Percentiles rank a stretch among this genome's conserved stretches.
Evolutionary conservation across 1,140 invertebrate species (phyloP).

Genomic region (Lasioglossum baleicum): DNA sequence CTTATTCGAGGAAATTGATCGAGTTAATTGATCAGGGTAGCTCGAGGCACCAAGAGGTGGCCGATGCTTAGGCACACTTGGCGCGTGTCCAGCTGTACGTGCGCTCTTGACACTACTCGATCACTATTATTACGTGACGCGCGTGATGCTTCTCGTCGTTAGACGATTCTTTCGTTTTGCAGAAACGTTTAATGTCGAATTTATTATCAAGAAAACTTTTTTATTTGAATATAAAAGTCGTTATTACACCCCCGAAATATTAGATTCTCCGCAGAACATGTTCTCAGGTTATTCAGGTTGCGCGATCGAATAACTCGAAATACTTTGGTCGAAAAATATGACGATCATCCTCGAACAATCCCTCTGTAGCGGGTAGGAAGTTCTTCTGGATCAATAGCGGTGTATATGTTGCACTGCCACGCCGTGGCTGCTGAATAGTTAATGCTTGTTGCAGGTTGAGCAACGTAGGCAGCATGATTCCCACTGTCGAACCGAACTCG

Average conservation of each 20-base stretch:
- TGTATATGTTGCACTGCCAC: slow-evolving; percentile 22
- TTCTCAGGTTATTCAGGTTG: not conserved
- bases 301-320: not conserved
- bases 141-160: no score
- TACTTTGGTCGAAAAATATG: not conserved
- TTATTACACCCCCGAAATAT: no score
- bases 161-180: no score
- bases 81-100: slow-evolving; percentile 7
- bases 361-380: not conserved
- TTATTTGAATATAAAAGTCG: no score
- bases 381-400: slow-evolving; percentile 31
- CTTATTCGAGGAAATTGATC: slow-evolving; percentile 1
- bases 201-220: no score
- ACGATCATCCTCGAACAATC: not conserved
- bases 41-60: not conserved
- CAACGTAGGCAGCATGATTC: not conserved
- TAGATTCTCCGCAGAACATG: no score
- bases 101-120: not conserved
- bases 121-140: no score
- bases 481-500: no score
- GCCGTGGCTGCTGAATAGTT: slow-evolving; percentile 29
- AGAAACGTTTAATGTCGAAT: no score
- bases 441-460: not conserved
- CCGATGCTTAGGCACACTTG: not conserved
- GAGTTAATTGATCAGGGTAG: slow-evolving; percentile 12